phyloP scores from a whole-genome alignment of 1,140 invertebrate species.

The Drosophila arawakana region DNA sequence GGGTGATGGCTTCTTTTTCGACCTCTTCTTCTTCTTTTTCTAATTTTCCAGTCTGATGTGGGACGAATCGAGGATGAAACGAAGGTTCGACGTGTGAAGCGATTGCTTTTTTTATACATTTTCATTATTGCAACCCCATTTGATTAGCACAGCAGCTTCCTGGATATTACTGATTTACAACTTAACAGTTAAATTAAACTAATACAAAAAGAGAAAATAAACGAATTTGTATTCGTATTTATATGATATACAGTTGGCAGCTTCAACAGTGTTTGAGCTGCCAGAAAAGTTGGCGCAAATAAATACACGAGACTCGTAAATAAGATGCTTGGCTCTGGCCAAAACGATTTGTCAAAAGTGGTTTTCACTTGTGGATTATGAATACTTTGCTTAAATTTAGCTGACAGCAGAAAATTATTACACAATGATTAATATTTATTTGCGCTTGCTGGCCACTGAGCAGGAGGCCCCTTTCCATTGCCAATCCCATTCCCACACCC shows the following conservation, averaged over 20 bases:
- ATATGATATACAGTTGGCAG: slow-evolving; percentile 21
- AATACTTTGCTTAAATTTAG: slow-evolving; percentile 84
- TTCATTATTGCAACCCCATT: slow-evolving; percentile 77
- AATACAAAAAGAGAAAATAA: slow-evolving; percentile 11
- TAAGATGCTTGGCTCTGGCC: slow-evolving; percentile 41
- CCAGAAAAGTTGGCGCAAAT: slow-evolving; percentile 31
- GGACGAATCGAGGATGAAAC: neutral
- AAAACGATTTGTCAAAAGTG: slow-evolving; percentile 82
- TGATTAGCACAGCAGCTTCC: slow-evolving; percentile 19
- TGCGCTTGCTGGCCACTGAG: slow-evolving; percentile 55
- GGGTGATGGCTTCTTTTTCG: neutral
- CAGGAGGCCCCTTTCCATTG: slow-evolving; percentile 34
- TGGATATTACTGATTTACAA: slow-evolving; percentile 61
- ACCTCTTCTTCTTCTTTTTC: too few species aligned
- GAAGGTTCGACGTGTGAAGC: slow-evolving; percentile 56
- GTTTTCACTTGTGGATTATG: slow-evolving; percentile 83
- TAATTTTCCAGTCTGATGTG: neutral
- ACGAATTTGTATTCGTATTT: neutral
- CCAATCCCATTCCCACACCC: slow-evolving; percentile 2
- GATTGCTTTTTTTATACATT: slow-evolving; percentile 67
- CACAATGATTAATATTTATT: slow-evolving; percentile 84
- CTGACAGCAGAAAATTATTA: slow-evolving; percentile 84
- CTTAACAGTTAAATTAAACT: neutral
- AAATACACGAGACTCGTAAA: slow-evolving; percentile 40
- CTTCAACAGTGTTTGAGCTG: slow-evolving; percentile 57